Evolutionary conservation across 2,888 invertebrate species (phyloP).

Genomic region (Lydus trimaculatus): DNA sequence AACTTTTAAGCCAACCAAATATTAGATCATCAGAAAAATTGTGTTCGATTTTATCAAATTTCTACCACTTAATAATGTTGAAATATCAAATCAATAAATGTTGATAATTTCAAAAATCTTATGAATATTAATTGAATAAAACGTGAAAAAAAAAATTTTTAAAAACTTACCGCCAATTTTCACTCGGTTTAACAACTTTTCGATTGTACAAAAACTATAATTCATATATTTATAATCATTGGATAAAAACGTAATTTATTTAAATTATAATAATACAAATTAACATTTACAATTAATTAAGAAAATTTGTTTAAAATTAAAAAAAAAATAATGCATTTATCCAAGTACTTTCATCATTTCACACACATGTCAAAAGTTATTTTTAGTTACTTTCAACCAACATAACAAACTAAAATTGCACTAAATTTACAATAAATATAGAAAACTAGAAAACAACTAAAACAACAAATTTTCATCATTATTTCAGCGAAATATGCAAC

Average conservation of each 20-base stretch:
- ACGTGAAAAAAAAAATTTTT: neutral
- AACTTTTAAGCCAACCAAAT: neutral
- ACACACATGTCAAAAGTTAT: neutral
- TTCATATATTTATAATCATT: neutral
- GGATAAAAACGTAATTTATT: neutral
- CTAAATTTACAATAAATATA: neutral
- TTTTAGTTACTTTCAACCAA: neutral
- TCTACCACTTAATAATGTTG: too few relatives aligned
- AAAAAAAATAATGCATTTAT: neutral
- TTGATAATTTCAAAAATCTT: too few relatives aligned
- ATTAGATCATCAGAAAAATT: too few relatives aligned
- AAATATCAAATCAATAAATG: too few relatives aligned
- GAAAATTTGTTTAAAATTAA: neutral
- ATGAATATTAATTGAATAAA: neutral
- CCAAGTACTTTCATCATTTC: neutral
- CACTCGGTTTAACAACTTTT: neutral
- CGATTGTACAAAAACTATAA: neutral
- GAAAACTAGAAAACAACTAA: too few relatives aligned
- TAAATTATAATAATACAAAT: neutral
- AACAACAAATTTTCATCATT: too few relatives aligned
- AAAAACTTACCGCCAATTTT: slow-evolving; percentile 9
- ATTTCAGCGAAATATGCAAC: too few relatives aligned
- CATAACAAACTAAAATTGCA: neutral
- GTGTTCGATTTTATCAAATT: too few relatives aligned
- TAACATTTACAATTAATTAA: neutral